Evolutionary conservation across 2,888 invertebrate species (phyloP).

Genomic region (Lordiphosa fenestrarum): DNA sequence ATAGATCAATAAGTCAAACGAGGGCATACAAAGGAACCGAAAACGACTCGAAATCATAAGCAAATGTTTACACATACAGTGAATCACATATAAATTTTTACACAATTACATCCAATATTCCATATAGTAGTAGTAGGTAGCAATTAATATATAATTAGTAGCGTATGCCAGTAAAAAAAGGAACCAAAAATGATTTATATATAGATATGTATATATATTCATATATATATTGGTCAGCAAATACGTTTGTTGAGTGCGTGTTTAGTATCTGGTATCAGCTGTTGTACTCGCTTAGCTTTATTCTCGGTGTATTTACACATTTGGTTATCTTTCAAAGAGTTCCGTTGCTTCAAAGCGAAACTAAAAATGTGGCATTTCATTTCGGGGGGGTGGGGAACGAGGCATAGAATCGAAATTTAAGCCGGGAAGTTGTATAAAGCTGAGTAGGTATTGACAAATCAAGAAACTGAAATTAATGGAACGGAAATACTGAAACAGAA

Average conservation of each 20-base stretch:
- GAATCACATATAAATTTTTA: conserved; percentile 79
- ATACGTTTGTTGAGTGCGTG: conserved; percentile 35
- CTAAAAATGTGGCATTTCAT: not conserved
- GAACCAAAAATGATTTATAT: conserved; percentile 43
- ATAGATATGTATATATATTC: conserved; percentile 10
- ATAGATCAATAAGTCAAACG: conserved; percentile 16
- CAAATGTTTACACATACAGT: conserved; percentile 76
- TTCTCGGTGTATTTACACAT: no score
- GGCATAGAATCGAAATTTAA: not conserved
- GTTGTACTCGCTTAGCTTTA: not conserved
- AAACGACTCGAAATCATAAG: conserved; percentile 30
- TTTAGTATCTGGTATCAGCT: conserved; percentile 38
- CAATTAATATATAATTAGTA: conserved; percentile 65
- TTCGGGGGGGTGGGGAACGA: not conserved
- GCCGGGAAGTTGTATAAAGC: conserved; percentile 12
- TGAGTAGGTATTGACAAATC: conserved; percentile 4
- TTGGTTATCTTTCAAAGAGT: no score
- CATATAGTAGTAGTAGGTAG: conserved; percentile 65
- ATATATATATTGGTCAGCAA: conserved; percentile 37
- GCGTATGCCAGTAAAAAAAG: conserved; percentile 58
- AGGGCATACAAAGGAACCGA: conserved; percentile 19
- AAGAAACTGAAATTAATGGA: conserved; percentile 13
- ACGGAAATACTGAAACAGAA: not conserved
- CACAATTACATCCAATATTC: conserved; percentile 78
- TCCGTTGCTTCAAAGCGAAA: no score